phyloP scores from a whole-genome alignment of 2,113 vertebrate species.

The Paratilapia polleni region DNA sequence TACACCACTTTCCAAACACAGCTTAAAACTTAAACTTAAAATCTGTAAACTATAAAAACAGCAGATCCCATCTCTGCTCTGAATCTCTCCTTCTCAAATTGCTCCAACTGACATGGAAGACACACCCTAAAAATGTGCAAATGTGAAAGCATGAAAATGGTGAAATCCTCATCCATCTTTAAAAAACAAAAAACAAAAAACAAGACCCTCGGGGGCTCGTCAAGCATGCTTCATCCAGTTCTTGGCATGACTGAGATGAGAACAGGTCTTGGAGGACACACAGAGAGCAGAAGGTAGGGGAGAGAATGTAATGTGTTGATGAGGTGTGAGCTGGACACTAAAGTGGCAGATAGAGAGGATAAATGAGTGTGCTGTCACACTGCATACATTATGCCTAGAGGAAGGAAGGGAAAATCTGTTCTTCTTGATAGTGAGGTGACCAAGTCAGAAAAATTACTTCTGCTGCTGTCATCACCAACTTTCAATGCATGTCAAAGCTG shows the following conservation, averaged over 20 bases:
- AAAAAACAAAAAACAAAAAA: not conserved
- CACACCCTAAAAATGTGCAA: slow-evolving; percentile 4
- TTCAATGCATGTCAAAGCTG: not conserved
- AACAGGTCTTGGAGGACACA: slow-evolving; percentile 14
- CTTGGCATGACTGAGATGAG: slow-evolving; percentile 16
- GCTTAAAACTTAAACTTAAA: not conserved
- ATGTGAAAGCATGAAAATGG: slow-evolving; percentile 10
- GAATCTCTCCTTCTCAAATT: not conserved
- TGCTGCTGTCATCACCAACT: slow-evolving; percentile 28
- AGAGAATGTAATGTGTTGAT: not conserved
- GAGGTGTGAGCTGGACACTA: slow-evolving; percentile 28
- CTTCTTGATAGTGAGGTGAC: slow-evolving; percentile 55
- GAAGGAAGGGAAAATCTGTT: slow-evolving; percentile 39
- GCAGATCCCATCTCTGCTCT: not conserved
- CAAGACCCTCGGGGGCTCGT: slow-evolving; percentile 18
- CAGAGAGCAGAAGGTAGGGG: slow-evolving; percentile 20
- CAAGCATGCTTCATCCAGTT: slow-evolving; percentile 20
- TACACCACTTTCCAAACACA: slow-evolving; percentile 11
- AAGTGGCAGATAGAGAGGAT: slow-evolving; percentile 39
- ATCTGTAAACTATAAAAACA: not conserved
- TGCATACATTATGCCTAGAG: not conserved
- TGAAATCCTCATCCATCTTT: slow-evolving; percentile 2
- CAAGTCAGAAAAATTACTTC: slow-evolving; percentile 22
- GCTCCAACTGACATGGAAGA: not conserved
- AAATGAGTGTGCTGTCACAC: slow-evolving; percentile 39